A percentile compares a stretch with the other conserved stretches of the same genome.
Conservation (phyloP, 2,888 invertebrate genomes). For the Philhelius pedissequus region DNA sequence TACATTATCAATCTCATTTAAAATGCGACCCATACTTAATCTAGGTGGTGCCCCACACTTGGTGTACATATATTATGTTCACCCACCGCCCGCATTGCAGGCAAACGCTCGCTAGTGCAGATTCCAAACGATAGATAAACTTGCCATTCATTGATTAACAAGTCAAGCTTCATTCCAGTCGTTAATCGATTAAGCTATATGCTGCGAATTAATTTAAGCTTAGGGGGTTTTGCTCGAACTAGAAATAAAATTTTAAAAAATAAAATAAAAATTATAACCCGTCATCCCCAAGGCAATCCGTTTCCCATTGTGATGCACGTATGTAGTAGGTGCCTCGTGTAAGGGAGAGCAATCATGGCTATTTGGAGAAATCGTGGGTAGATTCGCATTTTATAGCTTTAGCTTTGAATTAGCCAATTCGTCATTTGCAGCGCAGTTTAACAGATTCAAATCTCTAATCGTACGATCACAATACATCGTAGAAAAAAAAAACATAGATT, state of each 20-base stretch:
- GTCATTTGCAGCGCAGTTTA: slow-evolving; percentile 33
- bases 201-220: slow-evolving; percentile 42
- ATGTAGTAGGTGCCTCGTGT: neutral
- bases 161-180: slow-evolving; percentile 56
- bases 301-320: slow-evolving; percentile 16
- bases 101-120: neutral
- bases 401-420: slow-evolving; percentile 31
- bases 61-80: neutral
- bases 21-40: neutral
- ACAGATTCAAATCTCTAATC: slow-evolving; percentile 48
- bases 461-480: slow-evolving; percentile 47
- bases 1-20: slow-evolving; percentile 31
- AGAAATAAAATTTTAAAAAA: neutral
- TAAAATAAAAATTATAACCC: slow-evolving; percentile 5
- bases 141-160: slow-evolving; percentile 63
- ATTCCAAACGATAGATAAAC: slow-evolving; percentile 42
- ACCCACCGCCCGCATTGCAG: slow-evolving; percentile 18
- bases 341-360: slow-evolving; percentile 16
- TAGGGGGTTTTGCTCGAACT: neutral
- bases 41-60: neutral
- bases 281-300: slow-evolving; percentile 15
- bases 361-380: slow-evolving; percentile 46
- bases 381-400: neutral
- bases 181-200: slow-evolving; percentile 56
- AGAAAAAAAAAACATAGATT: slow-evolving; percentile 3